Conservation (phyloP, 2,888 invertebrate species). For the Homarus gammarus region DNA sequence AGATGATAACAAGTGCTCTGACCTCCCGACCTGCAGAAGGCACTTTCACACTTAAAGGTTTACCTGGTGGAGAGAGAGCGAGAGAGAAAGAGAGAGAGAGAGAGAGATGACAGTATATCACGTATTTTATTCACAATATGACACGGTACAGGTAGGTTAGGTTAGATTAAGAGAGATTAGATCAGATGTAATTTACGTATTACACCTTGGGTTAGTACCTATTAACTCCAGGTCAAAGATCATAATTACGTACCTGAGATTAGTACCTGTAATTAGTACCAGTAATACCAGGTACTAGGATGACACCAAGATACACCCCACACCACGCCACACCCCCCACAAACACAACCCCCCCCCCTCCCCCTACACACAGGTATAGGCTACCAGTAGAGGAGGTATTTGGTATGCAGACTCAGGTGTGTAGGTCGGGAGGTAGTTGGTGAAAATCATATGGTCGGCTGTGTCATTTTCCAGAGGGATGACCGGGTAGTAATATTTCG, state of each 20-base stretch:
- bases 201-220: too few species aligned
- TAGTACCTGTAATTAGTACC: too few species aligned
- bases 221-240: too few species aligned
- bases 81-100: constrained; percentile 26
- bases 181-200: too few species aligned
- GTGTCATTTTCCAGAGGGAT: constrained; percentile 16
- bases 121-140: too few species aligned
- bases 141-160: too few species aligned
- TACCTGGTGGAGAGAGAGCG: constrained; percentile 25
- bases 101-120: background rate
- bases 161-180: too few species aligned
- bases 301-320: too few species aligned
- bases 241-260: too few species aligned
- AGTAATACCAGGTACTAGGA: too few species aligned
- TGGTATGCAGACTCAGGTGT: background rate
- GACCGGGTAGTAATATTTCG: background rate
- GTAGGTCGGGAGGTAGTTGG: background rate
- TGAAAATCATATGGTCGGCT: constrained; percentile 18
- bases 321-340: too few species aligned
- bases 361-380: background rate
- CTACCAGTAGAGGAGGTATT: background rate
- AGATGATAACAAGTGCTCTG: constrained; percentile 50
- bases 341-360: too few species aligned
- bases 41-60: constrained; percentile 62
- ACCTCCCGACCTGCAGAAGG: constrained; percentile 41